Evolutionary conservation across 1,140 invertebrate species (phyloP), one percentile per base, ranked within the genome.

Genomic region (Leguminivora glycinivorella): DNA sequence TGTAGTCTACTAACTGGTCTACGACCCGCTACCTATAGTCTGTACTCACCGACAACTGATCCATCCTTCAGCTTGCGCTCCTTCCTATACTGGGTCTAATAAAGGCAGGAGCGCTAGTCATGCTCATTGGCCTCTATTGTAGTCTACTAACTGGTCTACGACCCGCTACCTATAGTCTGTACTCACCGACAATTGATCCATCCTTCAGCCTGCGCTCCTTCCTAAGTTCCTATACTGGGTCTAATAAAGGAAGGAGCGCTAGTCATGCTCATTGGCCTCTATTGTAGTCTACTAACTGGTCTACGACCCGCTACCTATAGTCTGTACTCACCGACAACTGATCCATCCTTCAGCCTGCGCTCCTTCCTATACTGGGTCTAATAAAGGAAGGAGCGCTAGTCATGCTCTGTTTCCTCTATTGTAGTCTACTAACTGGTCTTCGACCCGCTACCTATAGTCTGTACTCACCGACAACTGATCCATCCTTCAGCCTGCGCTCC

Each of bases 281-380:
- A 97, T 96, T 31, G 3, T 31, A 7, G 29, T 31, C 29, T 31
- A 31, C 29, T 4, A 4, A 7, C 7, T 3, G 7, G 3, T 31
- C 3, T 31, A 4, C 29, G 29, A 4, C 7, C 29, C 7, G 3
- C 29, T 31, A 7, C 29, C 38, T 40, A 12, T 10, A 40, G 38
- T 40, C 10, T 12, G 38, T 40, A 40, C 38, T 93, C 92, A 89
- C 95, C 95, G 68, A 96, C 93, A 69, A 96, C 95, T 3, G 95
- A 96, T 68, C 96, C 96, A 89, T 97, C 96, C 83, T 96, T 94
- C 1, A 97, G 91, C 67, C 96, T 93, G 84, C 96, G 96, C 83
- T 97, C 96, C 89, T 97, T 97, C 2, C 96, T 96, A 84, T 95
- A 97, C 73, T 96, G 93, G 0, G 97, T 98, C 90, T 97, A 96